Evolutionary conservation across 2,888 invertebrate species (phyloP).

Genomic region (Teleogryllus oceanicus): DNA sequence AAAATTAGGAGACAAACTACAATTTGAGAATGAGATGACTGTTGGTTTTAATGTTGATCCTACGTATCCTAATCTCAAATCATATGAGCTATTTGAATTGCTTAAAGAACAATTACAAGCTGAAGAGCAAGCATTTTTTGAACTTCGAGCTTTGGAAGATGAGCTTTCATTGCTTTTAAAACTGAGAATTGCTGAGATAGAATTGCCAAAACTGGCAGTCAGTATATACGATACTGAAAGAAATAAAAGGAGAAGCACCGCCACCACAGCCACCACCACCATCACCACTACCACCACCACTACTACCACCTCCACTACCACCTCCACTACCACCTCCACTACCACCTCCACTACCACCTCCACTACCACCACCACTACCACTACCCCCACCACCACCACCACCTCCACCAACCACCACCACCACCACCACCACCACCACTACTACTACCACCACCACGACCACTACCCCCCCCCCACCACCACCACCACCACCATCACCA

Average conservation of each 20-base stretch:
- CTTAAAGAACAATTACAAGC: conserved; percentile 60
- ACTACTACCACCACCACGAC: too few species aligned
- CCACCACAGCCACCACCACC: too few species aligned
- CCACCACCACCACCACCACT: too few species aligned
- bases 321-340: too few species aligned
- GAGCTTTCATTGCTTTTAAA: conserved; percentile 46
- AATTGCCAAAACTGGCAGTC: conserved; percentile 51
- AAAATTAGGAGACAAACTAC: conserved; percentile 65
- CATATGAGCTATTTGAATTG: conserved; percentile 61
- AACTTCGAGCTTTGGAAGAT: conserved; percentile 53
- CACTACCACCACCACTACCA: too few species aligned
- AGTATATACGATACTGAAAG: conserved; percentile 56
- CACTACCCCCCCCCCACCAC: too few species aligned
- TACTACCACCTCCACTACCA: too few species aligned
- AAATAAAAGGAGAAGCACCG: conserved; percentile 53
- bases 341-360: too few species aligned
- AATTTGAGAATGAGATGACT: conserved; percentile 61
- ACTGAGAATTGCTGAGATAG: conserved; percentile 50
- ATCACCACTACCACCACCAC: too few species aligned
- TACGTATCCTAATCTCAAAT: conserved; percentile 55
- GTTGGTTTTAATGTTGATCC: conserved; percentile 67
- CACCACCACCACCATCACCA: too few species aligned
- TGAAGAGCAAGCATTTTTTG: conserved; percentile 58
- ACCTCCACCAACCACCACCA: too few species aligned
- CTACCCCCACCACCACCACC: too few species aligned